Evolutionary conservation across 1,140 invertebrate species (phyloP), one percentile per base, ranked within the genome.

Genomic region (Bradysia coprophila): DNA sequence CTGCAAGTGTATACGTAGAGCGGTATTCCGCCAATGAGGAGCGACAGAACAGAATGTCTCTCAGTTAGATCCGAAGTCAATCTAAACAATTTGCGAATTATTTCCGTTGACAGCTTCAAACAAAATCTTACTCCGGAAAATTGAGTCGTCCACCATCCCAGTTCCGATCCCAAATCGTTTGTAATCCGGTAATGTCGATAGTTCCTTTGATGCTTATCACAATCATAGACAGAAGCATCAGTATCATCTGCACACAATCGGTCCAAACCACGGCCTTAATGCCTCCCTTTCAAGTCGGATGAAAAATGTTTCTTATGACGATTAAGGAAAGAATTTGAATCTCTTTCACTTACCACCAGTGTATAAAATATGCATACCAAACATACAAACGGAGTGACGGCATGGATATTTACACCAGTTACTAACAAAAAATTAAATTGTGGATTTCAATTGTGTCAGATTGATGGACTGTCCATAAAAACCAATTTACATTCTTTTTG

Each of bases 261-360:
- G 90, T 92, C 87, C 85, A 89, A 13, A 95, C 81, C 1, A 94
- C 90, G 4, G 89, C 89, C 64, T 87, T 87, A 36, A 95, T 69
- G 10, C 90, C 90, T 46, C 90, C 89, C 85, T 90, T n/a, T n/a
- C n/a, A n/a, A n/a, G n/a, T 11, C 16, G 28, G 39, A 33, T 18
- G 2, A 39, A 3, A 4, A 31, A 18, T 22, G 24, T n/a, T n/a
- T 13, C 6, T 28, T 28, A 28, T 28, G 24, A 28, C 10, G 10
- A 11, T 36, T 36, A 11, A 36, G n/a, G 6, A n/a, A n/a, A n/a
- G n/a, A n/a, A n/a, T n/a, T n/a, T 9, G 6, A 36, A 36, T n/a
- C 10, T 9, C 18, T 23, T 33, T 11, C 21, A 36, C 33, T 36
- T 36, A 36, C 33, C 9, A 36, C 6, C 9, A 9, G 15, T 5